Conservation (phyloP, 1,140 invertebrate genomes). For the Andrena cerasifolii region DNA sequence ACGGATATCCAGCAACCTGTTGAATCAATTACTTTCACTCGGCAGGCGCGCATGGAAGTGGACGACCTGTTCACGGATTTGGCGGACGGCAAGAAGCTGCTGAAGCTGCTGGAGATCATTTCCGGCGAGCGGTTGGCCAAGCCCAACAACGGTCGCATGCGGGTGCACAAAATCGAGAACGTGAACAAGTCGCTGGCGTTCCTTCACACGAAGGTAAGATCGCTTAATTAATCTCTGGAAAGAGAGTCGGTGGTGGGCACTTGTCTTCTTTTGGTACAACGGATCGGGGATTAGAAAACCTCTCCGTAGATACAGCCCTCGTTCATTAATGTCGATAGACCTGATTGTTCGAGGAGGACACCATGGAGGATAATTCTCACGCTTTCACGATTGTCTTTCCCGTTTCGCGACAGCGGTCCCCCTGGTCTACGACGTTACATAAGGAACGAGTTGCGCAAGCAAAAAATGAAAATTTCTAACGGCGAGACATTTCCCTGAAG, state of each 20-base stretch:
- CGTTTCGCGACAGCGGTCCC: background rate
- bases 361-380: constrained; percentile 37
- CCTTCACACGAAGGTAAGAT: constrained; percentile 95
- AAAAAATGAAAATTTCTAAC: constrained; percentile 36
- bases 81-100: constrained; percentile 96
- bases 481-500: background rate
- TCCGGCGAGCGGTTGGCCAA: constrained; percentile 98
- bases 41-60: constrained; percentile 95
- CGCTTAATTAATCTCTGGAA: background rate
- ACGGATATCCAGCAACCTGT: background rate
- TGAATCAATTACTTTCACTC: constrained; percentile 21
- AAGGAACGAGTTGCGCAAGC: constrained; percentile 19
- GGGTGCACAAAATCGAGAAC: constrained; percentile 99
- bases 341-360: constrained; percentile 20
- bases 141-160: constrained; percentile 97
- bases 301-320: background rate
- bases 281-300: background rate
- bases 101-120: constrained; percentile 99
- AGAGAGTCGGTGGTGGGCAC: no score
- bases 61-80: constrained; percentile 98
- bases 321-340: constrained; percentile 9
- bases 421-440: background rate
- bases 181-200: constrained; percentile 99
- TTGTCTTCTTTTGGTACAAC: no score
- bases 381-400: constrained; percentile 45